These are phyloP conservation scores for Cyprinodon diabolis DNA, from an alignment of 2,797 vertebrate species.

Conservation along the genomic window DNA sequence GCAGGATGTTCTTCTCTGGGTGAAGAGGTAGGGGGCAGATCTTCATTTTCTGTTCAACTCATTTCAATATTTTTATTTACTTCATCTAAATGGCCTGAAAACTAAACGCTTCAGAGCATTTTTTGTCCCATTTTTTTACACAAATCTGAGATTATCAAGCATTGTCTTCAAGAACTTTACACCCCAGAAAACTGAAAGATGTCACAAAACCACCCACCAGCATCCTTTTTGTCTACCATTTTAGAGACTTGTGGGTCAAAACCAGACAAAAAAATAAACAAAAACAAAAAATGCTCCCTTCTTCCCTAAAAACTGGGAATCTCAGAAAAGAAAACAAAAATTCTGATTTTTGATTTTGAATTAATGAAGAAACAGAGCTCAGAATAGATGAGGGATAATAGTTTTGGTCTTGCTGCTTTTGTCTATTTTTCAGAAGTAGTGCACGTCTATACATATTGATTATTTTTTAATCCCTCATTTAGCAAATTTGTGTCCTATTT, in stretches of 20 bases:
- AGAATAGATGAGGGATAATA: constrained; percentile 42
- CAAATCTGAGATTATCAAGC: background rate
- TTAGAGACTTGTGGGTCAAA: constrained; percentile 63
- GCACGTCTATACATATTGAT: constrained; percentile 65
- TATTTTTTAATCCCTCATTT: constrained; percentile 47
- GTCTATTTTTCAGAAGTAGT: constrained; percentile 71
- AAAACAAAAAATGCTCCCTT: constrained; percentile 17
- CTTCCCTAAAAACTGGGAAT: constrained; percentile 53
- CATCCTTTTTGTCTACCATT: constrained; percentile 60
- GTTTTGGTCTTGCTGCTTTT: constrained; percentile 58
- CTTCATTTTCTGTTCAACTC: background rate
- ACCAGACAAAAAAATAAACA: constrained; percentile 21
- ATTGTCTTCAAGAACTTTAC: constrained; percentile 43
- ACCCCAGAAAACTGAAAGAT: constrained; percentile 69
- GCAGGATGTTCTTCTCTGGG: constrained; percentile 69
- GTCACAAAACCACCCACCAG: constrained; percentile 72
- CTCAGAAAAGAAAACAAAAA: constrained; percentile 44
- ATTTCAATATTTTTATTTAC: background rate
- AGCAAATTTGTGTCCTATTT: constrained; percentile 61
- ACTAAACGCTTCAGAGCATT: background rate
- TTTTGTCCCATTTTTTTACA: background rate
- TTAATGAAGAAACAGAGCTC: constrained; percentile 46
- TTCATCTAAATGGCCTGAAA: background rate
- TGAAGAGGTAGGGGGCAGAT: constrained; percentile 58
- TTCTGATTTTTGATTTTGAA: constrained; percentile 55